Percentiles rank a stretch among this genome's conserved stretches.
These are phyloP conservation scores for Hestina assimilis DNA, from an alignment of 1,140 invertebrate species.

Conservation along the genomic window DNA sequence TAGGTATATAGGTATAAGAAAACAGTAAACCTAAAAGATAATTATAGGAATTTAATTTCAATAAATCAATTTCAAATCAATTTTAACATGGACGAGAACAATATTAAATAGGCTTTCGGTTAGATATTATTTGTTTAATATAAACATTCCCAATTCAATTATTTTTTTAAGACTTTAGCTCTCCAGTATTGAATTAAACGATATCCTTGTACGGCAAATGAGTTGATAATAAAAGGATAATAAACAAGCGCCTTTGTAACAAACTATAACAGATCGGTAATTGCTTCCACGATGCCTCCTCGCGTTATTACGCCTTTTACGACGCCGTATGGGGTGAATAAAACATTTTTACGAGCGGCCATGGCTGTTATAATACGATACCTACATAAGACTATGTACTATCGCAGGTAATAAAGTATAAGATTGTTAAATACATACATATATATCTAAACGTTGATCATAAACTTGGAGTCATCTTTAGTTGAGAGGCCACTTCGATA, in stretches of 20 bases:
- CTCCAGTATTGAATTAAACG: conserved; percentile 66
- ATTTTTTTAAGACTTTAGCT: too few relatives aligned
- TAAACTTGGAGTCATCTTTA: too few relatives aligned
- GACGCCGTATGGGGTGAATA: conserved; percentile 77
- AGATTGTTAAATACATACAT: conserved; percentile 14
- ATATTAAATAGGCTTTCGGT: too few relatives aligned
- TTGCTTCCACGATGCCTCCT: conserved; percentile 75
- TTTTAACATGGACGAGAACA: too few relatives aligned
- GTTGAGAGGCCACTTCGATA: too few relatives aligned
- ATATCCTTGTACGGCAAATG: conserved; percentile 71
- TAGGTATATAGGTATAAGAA: too few relatives aligned
- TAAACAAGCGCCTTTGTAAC: conserved; percentile 76
- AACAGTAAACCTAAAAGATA: too few relatives aligned
- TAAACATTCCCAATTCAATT: too few relatives aligned
- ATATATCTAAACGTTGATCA: too few relatives aligned
- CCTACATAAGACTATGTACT: conserved; percentile 38
- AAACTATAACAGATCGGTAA: conserved; percentile 78
- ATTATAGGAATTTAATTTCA: too few relatives aligned
- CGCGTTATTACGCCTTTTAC: conserved; percentile 77
- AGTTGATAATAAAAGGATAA: conserved; percentile 77
- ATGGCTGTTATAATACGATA: conserved; percentile 68
- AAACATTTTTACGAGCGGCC: conserved; percentile 76
- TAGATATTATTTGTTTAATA: too few relatives aligned
- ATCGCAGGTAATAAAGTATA: conserved; percentile 37
- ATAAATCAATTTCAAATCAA: too few relatives aligned